Base-by-base conservation (phyloP, 1,140 invertebrate genomes). In the Orius insidiosus region DNA sequence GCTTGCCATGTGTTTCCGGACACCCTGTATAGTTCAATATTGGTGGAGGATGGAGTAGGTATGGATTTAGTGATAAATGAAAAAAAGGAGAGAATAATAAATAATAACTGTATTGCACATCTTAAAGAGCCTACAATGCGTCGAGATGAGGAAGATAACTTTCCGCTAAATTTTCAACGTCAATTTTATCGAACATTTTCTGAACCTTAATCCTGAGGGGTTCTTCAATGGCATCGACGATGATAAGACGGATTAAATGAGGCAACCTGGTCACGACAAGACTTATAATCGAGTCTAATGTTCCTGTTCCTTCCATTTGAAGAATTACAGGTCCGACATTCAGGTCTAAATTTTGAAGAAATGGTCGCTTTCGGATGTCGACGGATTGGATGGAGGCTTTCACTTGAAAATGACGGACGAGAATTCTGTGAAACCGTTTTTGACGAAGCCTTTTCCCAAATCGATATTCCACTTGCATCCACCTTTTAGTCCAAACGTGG, bases 211-310 rank as follows among this genome's bases (percentile, higher is more conserved):
- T 67, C 54, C 70, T 78, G 2, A 85, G 60, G 0, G 81, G 81
- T 42, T 72, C 71, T 60, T 85, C 82, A 6, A 85, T 58, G 3
- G 80, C 78, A 56, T 85, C 80, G 69, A 85, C 80, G 49, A 87
- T 84, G 60, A 85, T 78, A 62, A 84, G 80, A 52, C 84, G 67
- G 44, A 89, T 63, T 34, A 87, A 60, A 66, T 85, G 85, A 1
- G 84, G 83, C 33, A 86, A 52, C 48, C 85, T 65, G 59, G 87
- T 89, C 1, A 87, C 66, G 1, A 65, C 69, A 45, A 79, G 75
- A 62, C 87, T 83, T 38, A 85, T 64, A 2, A 80, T 52, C 56
- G 85, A 85, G 61, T 87, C 83, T 8, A 83, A 42, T 0, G 80
- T 84, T 33, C 82, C 83, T 1, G 78, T 76, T 5, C 51, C 11